Base-by-base conservation (phyloP, 2,797 vertebrate species). In the Lemur catta region DNA sequence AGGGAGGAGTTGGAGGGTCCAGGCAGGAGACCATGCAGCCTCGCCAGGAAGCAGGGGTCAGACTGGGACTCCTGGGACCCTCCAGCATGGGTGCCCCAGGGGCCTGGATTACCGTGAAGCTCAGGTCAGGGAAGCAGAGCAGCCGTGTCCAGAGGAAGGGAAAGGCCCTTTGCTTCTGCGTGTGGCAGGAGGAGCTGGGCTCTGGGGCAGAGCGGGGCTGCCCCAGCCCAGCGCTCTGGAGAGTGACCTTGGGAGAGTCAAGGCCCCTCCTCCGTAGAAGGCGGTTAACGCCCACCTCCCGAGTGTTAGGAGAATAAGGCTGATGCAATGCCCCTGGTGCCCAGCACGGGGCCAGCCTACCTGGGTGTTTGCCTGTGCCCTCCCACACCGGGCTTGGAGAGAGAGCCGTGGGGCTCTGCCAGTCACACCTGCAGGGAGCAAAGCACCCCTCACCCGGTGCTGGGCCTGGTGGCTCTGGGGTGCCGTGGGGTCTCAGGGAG, bases 341-440 rank as follows among this genome's bases (percentile, higher is more conserved):
- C 75, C 0, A 2, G 30, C 33, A 17, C 11, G 6, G 30, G 57
- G 20, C n/a, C 67, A 11, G 1, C 1, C 1, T 14, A 30, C 26
- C 59, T 22, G 0, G 11, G 2, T 12, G 7, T 7, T 30, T 30
- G 24, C 38, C 35, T 24, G 13, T 22, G 61, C 35, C 24, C 38
- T 63, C 24, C 5, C 22, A 14, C 7, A n/a, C 9, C 0, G 17
- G n/a, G 35, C 52, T 7, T 41, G 57, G 78, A 33, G n/a, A 61
- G 20, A 6, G 22, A 15, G 6, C 4, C 12, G 0, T 6, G 52
- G 6, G 7, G 35, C 55, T 59, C 59, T 82, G 1, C 17, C 41
- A 13, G 28, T 4, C 55, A 10, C 43, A 1, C 0, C 0, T 26
- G 11, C 7, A 30, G 7, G 76, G 46, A 87, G 43, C 22, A 15